Conservation (phyloP, 1,140 invertebrate genomes). For the Lycorma delicatula region DNA sequence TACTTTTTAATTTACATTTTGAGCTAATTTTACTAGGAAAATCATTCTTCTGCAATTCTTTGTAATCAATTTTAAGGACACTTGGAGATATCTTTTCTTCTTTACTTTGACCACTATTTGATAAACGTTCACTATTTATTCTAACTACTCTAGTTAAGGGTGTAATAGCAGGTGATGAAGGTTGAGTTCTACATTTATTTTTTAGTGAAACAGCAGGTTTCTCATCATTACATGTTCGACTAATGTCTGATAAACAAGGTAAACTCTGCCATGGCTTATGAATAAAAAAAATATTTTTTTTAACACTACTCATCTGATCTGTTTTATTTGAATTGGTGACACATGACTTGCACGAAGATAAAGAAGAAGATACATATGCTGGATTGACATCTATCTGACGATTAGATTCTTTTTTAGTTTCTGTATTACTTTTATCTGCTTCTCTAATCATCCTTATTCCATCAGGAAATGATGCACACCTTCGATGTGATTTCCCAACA, state of each 20-base stretch:
- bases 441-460: conserved; percentile 20
- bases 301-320: too few species aligned
- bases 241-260: background rate
- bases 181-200: conserved; percentile 9
- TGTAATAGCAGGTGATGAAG: conserved; percentile 6
- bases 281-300: too few species aligned
- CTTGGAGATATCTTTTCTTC: conserved; percentile 30
- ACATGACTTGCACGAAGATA: too few species aligned
- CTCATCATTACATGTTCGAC: background rate
- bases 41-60: conserved; percentile 4
- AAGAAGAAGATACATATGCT: too few species aligned
- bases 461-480: conserved; percentile 41
- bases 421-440: too few species aligned
- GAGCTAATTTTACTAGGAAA: background rate
- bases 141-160: too few species aligned
- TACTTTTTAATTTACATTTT: background rate
- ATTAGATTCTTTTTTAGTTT: background rate
- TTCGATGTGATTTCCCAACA: conserved; percentile 34
- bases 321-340: too few species aligned
- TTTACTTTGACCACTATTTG: background rate
- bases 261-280: conserved; percentile 7
- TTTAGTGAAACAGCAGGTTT: background rate
- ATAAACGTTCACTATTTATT: background rate
- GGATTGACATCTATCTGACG: too few species aligned
- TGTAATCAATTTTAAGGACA: conserved; percentile 34